Conservation (phyloP, 2,888 invertebrate species). For the Villa cingulata region DNA sequence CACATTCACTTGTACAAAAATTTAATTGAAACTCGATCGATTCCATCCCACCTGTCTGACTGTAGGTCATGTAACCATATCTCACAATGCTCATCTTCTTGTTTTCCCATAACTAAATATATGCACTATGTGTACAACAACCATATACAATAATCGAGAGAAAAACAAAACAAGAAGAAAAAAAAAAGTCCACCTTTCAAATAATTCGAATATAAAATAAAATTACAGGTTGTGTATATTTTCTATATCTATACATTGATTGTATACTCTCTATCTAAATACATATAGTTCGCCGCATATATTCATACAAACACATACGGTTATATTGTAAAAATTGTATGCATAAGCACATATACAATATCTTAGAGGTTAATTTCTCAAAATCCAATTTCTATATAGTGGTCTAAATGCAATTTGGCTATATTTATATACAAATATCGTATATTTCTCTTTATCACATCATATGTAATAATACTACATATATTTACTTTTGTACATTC, state of each 20-base stretch:
- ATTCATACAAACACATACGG: no score
- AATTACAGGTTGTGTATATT: constrained; percentile 3
- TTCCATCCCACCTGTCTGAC: constrained; percentile 7
- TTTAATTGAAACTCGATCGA: background rate
- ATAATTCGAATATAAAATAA: constrained; percentile 2
- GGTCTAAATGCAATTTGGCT: constrained; percentile 9
- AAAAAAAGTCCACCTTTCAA: constrained; percentile 3
- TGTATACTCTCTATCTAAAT: no score
- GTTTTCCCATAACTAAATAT: constrained; percentile 2
- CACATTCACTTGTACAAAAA: background rate
- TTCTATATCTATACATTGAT: no score
- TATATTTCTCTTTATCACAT: no score
- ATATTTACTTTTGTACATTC: no score
- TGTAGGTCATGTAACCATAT: constrained; percentile 7
- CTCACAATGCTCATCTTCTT: constrained; percentile 5
- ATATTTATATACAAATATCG: constrained; percentile 1
- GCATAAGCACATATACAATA: no score
- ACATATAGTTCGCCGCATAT: constrained; percentile 3
- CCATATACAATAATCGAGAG: no score
- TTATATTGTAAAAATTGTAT: no score
- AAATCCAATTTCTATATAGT: constrained; percentile 8
- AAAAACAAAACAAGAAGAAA: no score
- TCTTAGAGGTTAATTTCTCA: constrained; percentile 7
- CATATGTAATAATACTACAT: no score
- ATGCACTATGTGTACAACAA: background rate